Evolutionary conservation across 2,888 invertebrate genomes (phyloP), one percentile per base, ranked within the genome.

Genomic region (Anoncus sp.): DNA sequence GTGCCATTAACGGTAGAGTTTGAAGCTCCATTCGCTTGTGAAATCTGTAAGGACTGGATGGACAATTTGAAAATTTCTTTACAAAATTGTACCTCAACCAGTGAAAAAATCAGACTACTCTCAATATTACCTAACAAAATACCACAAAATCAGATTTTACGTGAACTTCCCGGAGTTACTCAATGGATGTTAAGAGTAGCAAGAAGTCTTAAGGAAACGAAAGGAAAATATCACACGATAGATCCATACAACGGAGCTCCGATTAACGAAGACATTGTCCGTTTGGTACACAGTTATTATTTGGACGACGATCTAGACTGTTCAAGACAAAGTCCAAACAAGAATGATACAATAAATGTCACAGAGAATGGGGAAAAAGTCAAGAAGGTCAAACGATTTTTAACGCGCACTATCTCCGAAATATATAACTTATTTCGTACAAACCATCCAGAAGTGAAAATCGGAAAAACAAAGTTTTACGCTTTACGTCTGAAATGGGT

Each of bases 301-400:
- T 31, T 66, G 53, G 20, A 66, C 20, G 66, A 66, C 53, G 66
- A 63, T 63, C 22, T 63, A 14, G 62, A 70, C 49, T 65, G 27
- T 31, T 63, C 90, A 89, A 82, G 43, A 74, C 82, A 73, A 72
- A 66, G 66, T 60, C 20, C 45, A 16, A 49, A 65, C 55, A 74
- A 51, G 35, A 74, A 43, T 51, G 74, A 74, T 51, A 51, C 43
- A 14, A 72, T 72, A 47, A 62, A 31, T 51, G n/a, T 72, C 16
- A 43, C 60, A 16, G 38, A 72, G 59, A 60, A 63, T 47, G 72
- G 62, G 22, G 51, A 31, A 53, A 73, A 53, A 69, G 31, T 51
- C 31, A 51, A 51, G n/a, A 60, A 70, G 59, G 57, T 71, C 22
- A 72, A 72, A 70, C 40, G 62, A 35, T 72, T 40, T 51, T 35